Base-by-base conservation (phyloP, 2,113 vertebrate species). In the Chaetops frenatus region DNA sequence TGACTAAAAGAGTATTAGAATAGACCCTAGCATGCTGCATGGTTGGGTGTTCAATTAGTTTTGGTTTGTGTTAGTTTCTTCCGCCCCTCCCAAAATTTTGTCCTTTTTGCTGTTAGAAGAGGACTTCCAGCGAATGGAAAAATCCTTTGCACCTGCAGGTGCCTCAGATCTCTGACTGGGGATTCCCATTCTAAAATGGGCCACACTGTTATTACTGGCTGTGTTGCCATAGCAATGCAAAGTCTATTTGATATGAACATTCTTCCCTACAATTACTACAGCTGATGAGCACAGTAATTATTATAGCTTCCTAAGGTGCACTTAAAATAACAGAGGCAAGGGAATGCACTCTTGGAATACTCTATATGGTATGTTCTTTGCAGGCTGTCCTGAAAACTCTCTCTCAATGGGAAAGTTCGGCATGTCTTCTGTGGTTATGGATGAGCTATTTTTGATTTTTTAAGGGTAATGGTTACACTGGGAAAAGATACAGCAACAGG, bases 241-340 rank as follows among this genome's bases (percentile, higher is more conserved):
- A 61, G 88, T 95, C 73, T 82, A 67, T 95, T 92, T 97, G 93
- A 95, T 93, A 95, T 76, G 95, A 97, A 86, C 93, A 91, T 90
- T 95, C 81, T 96, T 97, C 89, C 71, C 86, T 84, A 73, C 86
- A 97, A 97, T 97, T 97, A 95, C 95, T 95, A 95, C 81, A 97
- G 84, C 84, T 97, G 96, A 97, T 97, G 96, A 98, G 95, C 84
- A 90, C 90, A 94, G 88, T 88, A 97, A 97, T 97, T 96, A 97
- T 83, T 94, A 87, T 81, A 61, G 85, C 90, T 96, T 97, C 96
- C 96, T 96, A 95, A 97, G 95, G 94, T 95, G 62, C 88, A 91
- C 92, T 96, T 96, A 95, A 97, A 97, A 97, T 97, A 97, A 85
- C 93, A 94, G 87, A 94, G 62, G 66, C 85, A 93, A 93, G 70